Base-by-base conservation (phyloP, 2,113 vertebrate genomes). In the Prolemur simus region DNA sequence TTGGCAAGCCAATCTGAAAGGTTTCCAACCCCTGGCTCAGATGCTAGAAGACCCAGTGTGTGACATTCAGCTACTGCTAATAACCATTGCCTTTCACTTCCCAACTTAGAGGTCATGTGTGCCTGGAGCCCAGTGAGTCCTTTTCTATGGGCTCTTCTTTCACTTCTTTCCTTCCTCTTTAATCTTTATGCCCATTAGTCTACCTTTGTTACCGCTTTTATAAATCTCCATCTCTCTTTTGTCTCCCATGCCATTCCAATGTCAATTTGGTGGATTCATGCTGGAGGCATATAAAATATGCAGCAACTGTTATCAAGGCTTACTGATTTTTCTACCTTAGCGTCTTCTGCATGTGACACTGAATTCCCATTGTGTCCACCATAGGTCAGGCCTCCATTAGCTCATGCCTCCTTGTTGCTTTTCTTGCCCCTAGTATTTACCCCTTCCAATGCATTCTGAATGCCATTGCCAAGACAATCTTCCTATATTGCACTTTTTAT, bases 1-100 rank as follows among this genome's bases (percentile, higher is more conserved):
- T 71, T 92, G 87, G 49, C 52, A 95, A 89, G 37, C 42, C 52
- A 86, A 4, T 76, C 84, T 91, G 37, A 94, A 96, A 81, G 25
- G 37, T 92, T 89, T 87, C 81, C 85, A 90, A 83, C 15, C 47
- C 32, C 60, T 90, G 52, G 11, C 32, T 92, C 86, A 83, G 23
- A 87, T 87, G 45, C 45, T 37, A 83, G 80, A 89, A 87, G 39
- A 89, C 8, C 54, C 86, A 39, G 29, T 47, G 32, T 86, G 68
- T 94, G 39, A 63, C 81, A 94, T 89, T 94, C 88, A 90, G 81
- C 47, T 87, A 69, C 89, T 89, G 13, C 71, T 96, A 83, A 87
- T 93, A 39, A 66, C 60, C 20, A 71, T 54, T 58, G 25, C 32
- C 47, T 78, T 93, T 83, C 78, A 64, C 54, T n/a, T 94, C 69